These are phyloP conservation scores for Alcedo atthis DNA, from an alignment of 2,797 vertebrate genomes.

Conservation along the genomic window DNA sequence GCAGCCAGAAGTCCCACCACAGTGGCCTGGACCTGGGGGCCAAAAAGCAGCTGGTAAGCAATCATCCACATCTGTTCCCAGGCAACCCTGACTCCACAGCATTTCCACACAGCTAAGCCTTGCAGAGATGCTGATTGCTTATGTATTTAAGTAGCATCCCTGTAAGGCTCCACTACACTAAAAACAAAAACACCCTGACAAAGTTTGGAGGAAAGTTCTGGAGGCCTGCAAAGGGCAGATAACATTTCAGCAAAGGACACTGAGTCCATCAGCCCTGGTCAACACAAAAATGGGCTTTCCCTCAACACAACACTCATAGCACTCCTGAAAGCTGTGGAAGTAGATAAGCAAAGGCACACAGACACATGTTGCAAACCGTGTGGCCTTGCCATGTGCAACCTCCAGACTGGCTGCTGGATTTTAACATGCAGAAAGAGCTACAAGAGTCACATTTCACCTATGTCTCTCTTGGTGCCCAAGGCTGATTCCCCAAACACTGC, in stretches of 20 bases:
- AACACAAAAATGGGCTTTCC: not conserved
- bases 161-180: not conserved
- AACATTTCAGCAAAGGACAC: slow-evolving; percentile 8
- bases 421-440: not conserved
- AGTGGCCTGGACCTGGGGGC: slow-evolving; percentile 90
- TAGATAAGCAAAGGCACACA: slow-evolving; percentile 32
- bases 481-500: not conserved
- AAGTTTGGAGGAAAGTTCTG: slow-evolving; percentile 7
- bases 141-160: not conserved
- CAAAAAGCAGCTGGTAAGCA: slow-evolving; percentile 25
- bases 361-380: not conserved
- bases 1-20: slow-evolving; percentile 95
- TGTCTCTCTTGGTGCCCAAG: not conserved
- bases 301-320: not conserved
- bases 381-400: not conserved
- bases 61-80: not conserved
- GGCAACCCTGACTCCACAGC: not conserved
- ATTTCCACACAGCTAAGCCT: not conserved
- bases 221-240: slow-evolving; percentile 21
- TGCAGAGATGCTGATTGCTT: not conserved
- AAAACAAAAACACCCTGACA: not conserved
- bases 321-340: not conserved
- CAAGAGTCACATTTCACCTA: not conserved
- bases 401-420: not conserved
- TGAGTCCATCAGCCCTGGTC: not conserved